Conservation (phyloP, 2,113 vertebrate species). For the Blennius ocellaris region DNA sequence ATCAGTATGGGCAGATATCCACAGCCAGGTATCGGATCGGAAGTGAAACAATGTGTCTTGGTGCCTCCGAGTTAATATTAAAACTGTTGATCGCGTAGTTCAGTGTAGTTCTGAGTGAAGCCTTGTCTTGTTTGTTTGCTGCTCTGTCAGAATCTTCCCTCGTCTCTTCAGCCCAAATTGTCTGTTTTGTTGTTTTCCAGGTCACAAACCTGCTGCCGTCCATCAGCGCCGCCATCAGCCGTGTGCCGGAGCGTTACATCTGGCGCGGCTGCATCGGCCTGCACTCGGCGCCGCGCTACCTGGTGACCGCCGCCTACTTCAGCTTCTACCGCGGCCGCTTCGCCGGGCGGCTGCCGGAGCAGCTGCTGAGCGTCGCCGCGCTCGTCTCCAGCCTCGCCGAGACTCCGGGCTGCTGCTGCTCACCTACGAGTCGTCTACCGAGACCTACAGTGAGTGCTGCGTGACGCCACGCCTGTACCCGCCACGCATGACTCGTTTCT, state of each 20-base stretch:
- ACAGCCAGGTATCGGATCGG: no score
- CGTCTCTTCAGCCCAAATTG: background rate
- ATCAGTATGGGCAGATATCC: no score
- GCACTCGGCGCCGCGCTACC: conserved; percentile 91
- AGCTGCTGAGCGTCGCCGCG: conserved; percentile 79
- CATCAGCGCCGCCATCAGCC: conserved; percentile 93
- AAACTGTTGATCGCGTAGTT: no score
- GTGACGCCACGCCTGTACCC: no score
- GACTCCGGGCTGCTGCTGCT: conserved; percentile 89
- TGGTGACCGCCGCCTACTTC: conserved; percentile 89
- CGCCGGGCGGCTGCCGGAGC: conserved; percentile 74
- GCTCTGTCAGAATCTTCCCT: no score
- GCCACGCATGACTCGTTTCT: no score
- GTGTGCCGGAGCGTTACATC: conserved; percentile 91
- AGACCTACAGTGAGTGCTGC: conserved; percentile 87
- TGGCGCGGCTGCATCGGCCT: conserved; percentile 94
- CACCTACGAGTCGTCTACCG: conserved; percentile 92
- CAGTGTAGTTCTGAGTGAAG: no score
- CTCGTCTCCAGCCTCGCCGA: conserved; percentile 86
- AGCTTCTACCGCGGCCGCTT: conserved; percentile 87
- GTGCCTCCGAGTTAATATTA: no score
- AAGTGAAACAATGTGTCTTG: no score
- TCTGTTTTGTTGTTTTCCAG: conserved; percentile 71
- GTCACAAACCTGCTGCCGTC: conserved; percentile 96
- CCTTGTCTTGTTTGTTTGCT: no score